Evolutionary conservation across 2,888 invertebrate genomes (phyloP).

Genomic region (Sclerodermus sp.): DNA sequence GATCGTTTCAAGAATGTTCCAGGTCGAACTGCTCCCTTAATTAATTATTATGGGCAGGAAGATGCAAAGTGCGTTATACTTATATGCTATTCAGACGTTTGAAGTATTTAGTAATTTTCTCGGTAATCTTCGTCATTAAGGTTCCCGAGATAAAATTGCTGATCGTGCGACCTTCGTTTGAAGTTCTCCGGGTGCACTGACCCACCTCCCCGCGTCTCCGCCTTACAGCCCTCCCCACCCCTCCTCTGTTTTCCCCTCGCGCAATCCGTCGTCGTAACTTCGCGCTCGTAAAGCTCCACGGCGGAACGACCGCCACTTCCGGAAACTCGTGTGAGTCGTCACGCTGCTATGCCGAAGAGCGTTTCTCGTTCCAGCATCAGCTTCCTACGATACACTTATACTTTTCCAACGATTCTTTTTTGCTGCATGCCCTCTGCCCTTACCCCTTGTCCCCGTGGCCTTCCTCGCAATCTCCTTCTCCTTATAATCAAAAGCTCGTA

Average conservation of each 20-base stretch:
- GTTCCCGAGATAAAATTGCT: no score
- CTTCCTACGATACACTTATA: neutral
- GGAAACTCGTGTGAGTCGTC: conserved; percentile 17
- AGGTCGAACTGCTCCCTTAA: no score
- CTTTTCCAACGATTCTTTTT: conserved; percentile 1
- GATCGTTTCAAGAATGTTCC: no score
- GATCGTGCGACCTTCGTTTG: neutral
- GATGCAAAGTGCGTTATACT: no score
- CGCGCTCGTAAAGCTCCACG: conserved; percentile 33
- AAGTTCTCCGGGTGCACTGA: conserved; percentile 38
- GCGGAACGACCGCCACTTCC: conserved; percentile 33
- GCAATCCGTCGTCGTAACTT: conserved; percentile 23
- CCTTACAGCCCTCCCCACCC: conserved; percentile 6
- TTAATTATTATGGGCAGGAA: no score
- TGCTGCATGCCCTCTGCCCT: no score
- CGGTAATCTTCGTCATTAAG: no score
- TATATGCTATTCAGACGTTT: no score
- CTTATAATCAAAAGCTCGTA: conserved; percentile 12
- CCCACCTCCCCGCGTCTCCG: conserved; percentile 16
- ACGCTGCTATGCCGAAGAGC: neutral
- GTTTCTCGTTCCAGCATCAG: no score
- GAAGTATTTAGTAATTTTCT: no score
- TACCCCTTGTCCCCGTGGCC: conserved; percentile 10
- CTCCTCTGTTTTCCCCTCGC: neutral
- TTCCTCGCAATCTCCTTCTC: conserved; percentile 3